Evolutionary conservation across 2,888 invertebrate species (phyloP), one percentile per base, ranked within the genome.

Genomic region (Mactromeris polynyma): DNA sequence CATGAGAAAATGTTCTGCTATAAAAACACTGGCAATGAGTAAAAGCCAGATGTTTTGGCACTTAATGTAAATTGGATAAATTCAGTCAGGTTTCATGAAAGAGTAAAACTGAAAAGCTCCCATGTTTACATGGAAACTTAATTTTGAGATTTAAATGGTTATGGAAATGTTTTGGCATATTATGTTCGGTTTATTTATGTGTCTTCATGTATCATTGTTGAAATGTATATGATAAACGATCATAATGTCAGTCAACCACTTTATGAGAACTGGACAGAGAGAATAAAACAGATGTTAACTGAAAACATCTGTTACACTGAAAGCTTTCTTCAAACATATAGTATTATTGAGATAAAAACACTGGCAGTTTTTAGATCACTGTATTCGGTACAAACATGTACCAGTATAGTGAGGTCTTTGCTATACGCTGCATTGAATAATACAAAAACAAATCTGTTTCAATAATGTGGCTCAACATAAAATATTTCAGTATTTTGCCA

Each of bases 31-130:
- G 46, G 17, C 36, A 84, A 33, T 54, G 14, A 84, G 42, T 77
- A 40, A 26, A 64, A 51, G 46, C 84, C 84, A 84, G 84, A 84
- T 84, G 84, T 84, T 84, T 78, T 78, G 51, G 84, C 51, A 84
- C 26, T 84, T 77, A 46, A 38, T 36, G 78, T 84, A 84, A 77
- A 78, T 46, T 19, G 33, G 19, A 46, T 46, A 42, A 40, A 82
- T 40, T 69, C 26, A 40, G 82, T 51, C 26, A 82, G 46, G 51
- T 58, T n/a, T 73, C 73, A 33, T 73, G 33, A 17, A 73, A 17
- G 19, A 19, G 36, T 17, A 73, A 73, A 31, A 73, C 14, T 7
- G 58, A 64, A 26, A 58, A 19, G 11, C 73, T 73, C 73, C 19
- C 36, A 73, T 73, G 36, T 36, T 33, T 73, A 33, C 73, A 73